Evolutionary conservation across 2,888 invertebrate genomes (phyloP), one percentile per base, ranked within the genome.

Genomic region (Oasisia sp.): DNA sequence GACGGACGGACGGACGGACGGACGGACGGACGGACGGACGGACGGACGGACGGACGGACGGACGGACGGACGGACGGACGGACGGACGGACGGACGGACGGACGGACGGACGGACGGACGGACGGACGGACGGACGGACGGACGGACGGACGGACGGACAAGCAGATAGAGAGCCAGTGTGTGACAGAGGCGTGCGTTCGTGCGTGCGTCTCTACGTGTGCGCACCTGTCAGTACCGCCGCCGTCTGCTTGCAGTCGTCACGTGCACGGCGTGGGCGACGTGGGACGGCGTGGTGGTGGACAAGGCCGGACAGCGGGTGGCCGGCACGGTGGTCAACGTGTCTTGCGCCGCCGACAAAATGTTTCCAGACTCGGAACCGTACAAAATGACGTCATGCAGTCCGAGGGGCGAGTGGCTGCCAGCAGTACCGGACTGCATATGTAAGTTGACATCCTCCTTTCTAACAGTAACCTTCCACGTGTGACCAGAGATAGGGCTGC

Each of bases 261-360:
- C 74, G 74, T 74, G 74, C 74, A 74, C 74, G 27, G 74, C 74
- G 74, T 74, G 74, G 74, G 74, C 74, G 74, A 74, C 74, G 74
- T 74, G 74, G 74, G 19, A 19, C 74, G 74, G 74, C 7, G 27
- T 74, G 14, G 27, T 74, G 74, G 74, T 74, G 74, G 74, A 74
- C 74, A 74, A 74, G 7, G 19, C 1, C 27, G 27, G 27, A n/a
- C 74, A 74, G 74, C 74, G 74, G n/a, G 27, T 7, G 74, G 74
- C 74, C 27, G 74, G 74, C 74, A 74, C 74, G 19, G 74, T 74
- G 27, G 74, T 74, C 74, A 74, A 74, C 74, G 74, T 74, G 74
- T 74, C 74, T 27, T 74, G 74, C n/a, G 14, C 74, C 7, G 14
- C 74, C 27, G 74, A 74, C 27, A 74, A 74, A 7, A 74, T 74